These are phyloP conservation scores for Gymnoscopelus braueri DNA, from an alignment of 2,797 vertebrate genomes.

Conservation along the genomic window DNA sequence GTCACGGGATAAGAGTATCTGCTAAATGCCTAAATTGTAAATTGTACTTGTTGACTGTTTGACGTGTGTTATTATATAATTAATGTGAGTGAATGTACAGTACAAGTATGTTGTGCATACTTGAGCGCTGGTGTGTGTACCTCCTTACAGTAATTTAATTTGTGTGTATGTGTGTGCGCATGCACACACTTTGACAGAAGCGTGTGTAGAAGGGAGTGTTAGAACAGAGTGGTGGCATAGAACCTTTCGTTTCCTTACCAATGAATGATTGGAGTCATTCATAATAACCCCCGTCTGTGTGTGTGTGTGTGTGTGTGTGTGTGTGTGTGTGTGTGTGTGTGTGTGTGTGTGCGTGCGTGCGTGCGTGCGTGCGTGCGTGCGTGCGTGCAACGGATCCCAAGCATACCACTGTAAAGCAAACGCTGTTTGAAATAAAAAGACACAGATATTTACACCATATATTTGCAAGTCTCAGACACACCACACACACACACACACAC, in stretches of 20 bases:
- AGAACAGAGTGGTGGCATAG: too few relatives aligned
- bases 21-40: too few relatives aligned
- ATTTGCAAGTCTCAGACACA: constrained; percentile 2
- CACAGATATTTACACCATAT: constrained; percentile 20
- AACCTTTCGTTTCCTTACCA: too few relatives aligned
- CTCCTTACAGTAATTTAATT: not conserved
- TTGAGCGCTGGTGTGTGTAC: too few relatives aligned
- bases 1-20: too few relatives aligned
- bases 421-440: constrained; percentile 11
- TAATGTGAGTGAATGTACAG: too few relatives aligned
- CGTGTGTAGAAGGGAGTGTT: too few relatives aligned
- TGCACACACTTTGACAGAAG: too few relatives aligned
- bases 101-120: too few relatives aligned
- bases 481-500: constrained; percentile 15
- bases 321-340: constrained; percentile 22
- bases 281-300: constrained; percentile 4
- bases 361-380: not conserved
- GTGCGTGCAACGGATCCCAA: not conserved
- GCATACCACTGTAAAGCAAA: constrained; percentile 10
- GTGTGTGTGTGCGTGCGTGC: not conserved
- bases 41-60: too few relatives aligned
- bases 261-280: too few relatives aligned
- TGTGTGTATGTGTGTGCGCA: not conserved
- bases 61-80: too few relatives aligned
- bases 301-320: constrained; percentile 7